Conservation (phyloP, 1,140 invertebrate species). For the Drosophila lacteicornis region DNA sequence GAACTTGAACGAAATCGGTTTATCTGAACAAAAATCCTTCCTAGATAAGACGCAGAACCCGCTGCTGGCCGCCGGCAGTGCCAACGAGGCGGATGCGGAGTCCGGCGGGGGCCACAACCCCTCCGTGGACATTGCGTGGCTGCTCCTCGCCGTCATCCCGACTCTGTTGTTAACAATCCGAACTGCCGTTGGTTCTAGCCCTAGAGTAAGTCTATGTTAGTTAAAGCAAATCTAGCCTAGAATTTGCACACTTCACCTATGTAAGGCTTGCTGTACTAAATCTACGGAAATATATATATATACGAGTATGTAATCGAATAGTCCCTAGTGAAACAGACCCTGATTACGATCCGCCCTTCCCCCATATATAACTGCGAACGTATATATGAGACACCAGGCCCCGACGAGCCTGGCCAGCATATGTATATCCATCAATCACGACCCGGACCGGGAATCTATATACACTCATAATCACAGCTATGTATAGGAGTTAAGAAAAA, state of each 20-base stretch:
- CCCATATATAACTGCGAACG: slow-evolving; percentile 23
- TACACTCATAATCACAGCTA: slow-evolving; percentile 31
- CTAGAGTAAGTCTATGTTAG: slow-evolving; percentile 62
- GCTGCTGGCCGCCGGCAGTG: slow-evolving; percentile 74
- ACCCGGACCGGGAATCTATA: slow-evolving; percentile 24
- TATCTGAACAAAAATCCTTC: slow-evolving; percentile 89
- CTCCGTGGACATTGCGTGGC: slow-evolving; percentile 59
- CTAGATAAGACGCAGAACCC: slow-evolving; percentile 84
- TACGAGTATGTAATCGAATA: slow-evolving; percentile 49
- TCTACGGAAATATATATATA: slow-evolving; percentile 17
- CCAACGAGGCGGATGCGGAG: slow-evolving; percentile 61
- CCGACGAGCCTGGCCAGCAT: slow-evolving; percentile 36
- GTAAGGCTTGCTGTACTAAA: slow-evolving; percentile 47
- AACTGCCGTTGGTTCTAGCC: slow-evolving; percentile 34
- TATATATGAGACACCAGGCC: slow-evolving; percentile 38
- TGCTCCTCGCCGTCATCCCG: slow-evolving; percentile 25
- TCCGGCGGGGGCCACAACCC: slow-evolving; percentile 37
- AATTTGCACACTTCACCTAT: slow-evolving; percentile 25
- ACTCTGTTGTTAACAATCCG: slow-evolving; percentile 46
- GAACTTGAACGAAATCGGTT: slow-evolving; percentile 89
- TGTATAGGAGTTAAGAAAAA: slow-evolving; percentile 45
- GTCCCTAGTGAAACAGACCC: slow-evolving; percentile 57
- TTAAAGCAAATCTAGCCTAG: slow-evolving; percentile 42
- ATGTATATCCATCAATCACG: slow-evolving; percentile 47
- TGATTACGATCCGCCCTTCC: slow-evolving; percentile 73